Conservation (phyloP, 2,113 vertebrate species). For the Motacilla tschutschensis region DNA sequence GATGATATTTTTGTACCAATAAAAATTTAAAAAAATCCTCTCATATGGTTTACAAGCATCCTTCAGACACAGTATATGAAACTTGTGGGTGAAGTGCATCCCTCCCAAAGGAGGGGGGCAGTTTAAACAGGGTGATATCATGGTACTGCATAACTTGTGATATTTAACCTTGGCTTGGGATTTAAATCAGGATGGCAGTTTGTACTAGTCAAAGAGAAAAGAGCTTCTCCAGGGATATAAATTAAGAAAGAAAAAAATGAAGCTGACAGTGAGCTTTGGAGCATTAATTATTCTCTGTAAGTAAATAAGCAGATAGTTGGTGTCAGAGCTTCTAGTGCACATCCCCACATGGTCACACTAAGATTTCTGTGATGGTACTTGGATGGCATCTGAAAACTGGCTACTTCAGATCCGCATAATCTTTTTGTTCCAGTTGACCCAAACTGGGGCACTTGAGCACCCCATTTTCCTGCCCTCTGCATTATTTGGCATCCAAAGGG, state of each 20-base stretch:
- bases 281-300: neutral
- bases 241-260: neutral
- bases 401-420: neutral
- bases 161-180: neutral
- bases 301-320: neutral
- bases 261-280: neutral
- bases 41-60: neutral
- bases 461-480: neutral
- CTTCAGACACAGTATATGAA: neutral
- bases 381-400: neutral
- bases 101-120: neutral
- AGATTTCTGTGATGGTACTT: neutral
- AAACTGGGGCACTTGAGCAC: neutral
- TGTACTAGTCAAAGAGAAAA: neutral
- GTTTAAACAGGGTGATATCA: neutral
- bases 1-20: neutral
- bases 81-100: neutral
- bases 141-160: neutral
- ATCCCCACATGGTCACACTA: neutral
- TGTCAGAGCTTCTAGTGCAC: neutral
- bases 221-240: neutral
- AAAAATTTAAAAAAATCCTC: neutral
- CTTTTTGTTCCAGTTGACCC: neutral
- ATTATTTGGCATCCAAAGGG: neutral
- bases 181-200: neutral